Evolutionary conservation across 2,797 vertebrate species (phyloP), one percentile per base, ranked within the genome.

Genomic region (Phaenicophaeus curvirostris): DNA sequence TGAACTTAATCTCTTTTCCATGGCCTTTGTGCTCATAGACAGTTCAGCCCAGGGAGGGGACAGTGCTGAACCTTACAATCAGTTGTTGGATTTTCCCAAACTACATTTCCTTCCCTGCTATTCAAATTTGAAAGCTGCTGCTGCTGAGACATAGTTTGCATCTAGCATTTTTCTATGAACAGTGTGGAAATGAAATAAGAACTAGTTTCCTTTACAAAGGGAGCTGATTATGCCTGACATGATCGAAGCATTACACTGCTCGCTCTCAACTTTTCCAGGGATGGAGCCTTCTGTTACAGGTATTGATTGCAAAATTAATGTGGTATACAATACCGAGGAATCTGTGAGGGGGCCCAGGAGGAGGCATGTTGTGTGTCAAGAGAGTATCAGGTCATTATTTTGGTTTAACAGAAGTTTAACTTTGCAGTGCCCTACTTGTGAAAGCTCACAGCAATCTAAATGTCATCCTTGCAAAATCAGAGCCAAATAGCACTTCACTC

Each of bases 401-500:
- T 44, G 27, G 15, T 68, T 91, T 75, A 81, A 67, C 11, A 15
- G 24, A 75, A 89, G 58, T 67, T 66, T 53, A 91, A 87, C 37
- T 92, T 88, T 39, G 41, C 20, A 55, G 4, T 78, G 78, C 31
- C 81, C 76, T 94, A 72, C 46, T 85, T 91, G 55, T 59, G 42
- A 62, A 86, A 89, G 30, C 54, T 79, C 50, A 53, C 19, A 80
- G 66, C 37, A 54, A 77, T n/a, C 30, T 28, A 85, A 79, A 81
- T 72, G 25, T 19, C 46, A 46, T 55, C 21, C 75, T 81, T 94
- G 87, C 12, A 90, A 95, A 93, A 91, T 89, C 80, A 69, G 61
- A 95, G 68, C 37, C 53, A 19, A 89, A 53, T 14, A 82, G 13
- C 21, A 77, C 58, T 94, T 96, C 48, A 50, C 50, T 93, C 57